Evolutionary conservation across 2,888 invertebrate genomes (phyloP).

Genomic region (Ariolimax columbianus): DNA sequence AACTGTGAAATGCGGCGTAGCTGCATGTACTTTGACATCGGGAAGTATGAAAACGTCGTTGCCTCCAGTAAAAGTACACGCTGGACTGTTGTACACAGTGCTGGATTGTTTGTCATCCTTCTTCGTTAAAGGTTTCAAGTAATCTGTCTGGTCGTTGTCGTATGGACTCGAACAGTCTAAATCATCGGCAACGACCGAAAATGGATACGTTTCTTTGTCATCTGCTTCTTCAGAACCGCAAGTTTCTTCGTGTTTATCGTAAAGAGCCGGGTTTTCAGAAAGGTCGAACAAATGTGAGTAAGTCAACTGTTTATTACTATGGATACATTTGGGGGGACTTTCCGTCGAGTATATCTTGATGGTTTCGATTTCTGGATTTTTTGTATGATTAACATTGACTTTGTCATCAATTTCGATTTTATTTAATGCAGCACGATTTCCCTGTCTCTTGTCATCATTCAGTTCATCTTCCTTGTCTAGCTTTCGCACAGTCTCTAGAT

Average conservation of each 20-base stretch:
- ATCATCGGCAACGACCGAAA: neutral
- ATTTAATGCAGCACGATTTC: neutral
- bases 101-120: neutral
- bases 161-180: neutral
- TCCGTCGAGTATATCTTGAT: neutral
- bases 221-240: neutral
- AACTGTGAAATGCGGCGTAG: neutral
- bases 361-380: neutral
- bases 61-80: neutral
- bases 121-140: neutral
- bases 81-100: neutral
- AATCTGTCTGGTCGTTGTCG: neutral
- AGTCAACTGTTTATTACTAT: neutral
- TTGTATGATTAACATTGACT: neutral
- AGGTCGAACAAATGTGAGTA: neutral
- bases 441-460: no score
- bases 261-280: neutral
- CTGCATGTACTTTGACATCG: neutral
- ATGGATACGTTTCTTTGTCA: slow-evolving; percentile 1
- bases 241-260: neutral
- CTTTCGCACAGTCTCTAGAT: neutral
- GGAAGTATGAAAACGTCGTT: neutral
- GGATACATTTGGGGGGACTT: slow-evolving; percentile 11
- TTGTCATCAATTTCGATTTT: neutral
- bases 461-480: neutral